Conservation (phyloP, 2,888 invertebrate genomes). For the Acanthosepion pharaonis region DNA sequence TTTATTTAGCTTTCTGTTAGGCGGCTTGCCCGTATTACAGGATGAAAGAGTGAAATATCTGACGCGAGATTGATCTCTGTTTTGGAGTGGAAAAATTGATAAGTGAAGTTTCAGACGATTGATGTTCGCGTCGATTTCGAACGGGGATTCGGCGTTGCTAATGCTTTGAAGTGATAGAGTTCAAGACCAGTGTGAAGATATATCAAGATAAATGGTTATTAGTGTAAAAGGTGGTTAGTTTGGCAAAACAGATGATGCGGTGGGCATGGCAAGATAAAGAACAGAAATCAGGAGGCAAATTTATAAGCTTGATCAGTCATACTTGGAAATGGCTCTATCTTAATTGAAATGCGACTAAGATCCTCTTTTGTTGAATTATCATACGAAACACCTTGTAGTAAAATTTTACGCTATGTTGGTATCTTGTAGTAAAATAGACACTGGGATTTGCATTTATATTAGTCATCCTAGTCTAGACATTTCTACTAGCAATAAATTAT, state of each 20-base stretch:
- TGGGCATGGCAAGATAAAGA: not conserved
- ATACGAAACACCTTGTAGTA: not conserved
- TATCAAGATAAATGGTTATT: not conserved
- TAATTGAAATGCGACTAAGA: not conserved
- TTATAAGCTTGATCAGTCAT: not conserved
- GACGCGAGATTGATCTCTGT: not conserved
- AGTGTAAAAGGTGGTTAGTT: not conserved
- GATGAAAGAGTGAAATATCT: not conserved
- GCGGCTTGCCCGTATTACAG: not conserved
- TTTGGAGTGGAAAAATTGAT: not conserved
- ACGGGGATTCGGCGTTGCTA: not conserved
- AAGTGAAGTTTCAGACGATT: conserved; percentile 9
- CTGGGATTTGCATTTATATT: too few species aligned
- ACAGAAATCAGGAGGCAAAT: not conserved
- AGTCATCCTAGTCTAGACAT: too few species aligned
- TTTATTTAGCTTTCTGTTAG: too few species aligned
- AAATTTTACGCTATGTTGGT: too few species aligned
- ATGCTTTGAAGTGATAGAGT: conserved; percentile 22
- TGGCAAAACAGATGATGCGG: not conserved
- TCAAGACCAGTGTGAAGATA: not conserved
- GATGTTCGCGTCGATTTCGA: not conserved
- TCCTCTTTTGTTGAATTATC: not conserved
- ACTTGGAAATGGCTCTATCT: not conserved
- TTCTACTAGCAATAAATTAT: too few species aligned
- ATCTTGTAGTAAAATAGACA: too few species aligned